These are phyloP conservation scores for Argyrosomus regius DNA, from an alignment of 2,797 vertebrate species.

Conservation along the genomic window DNA sequence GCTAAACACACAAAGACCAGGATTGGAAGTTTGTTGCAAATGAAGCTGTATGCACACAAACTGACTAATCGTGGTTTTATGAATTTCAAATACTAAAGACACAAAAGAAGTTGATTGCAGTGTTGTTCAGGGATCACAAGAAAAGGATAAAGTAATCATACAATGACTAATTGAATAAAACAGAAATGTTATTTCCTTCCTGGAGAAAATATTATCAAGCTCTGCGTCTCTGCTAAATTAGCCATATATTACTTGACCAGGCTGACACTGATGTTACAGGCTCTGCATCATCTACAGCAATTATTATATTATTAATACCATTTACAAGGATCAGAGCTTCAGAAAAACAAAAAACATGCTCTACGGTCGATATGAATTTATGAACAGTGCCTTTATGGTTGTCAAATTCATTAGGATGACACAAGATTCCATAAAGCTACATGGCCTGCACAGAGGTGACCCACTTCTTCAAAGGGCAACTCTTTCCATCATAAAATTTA, in stretches of 20 bases:
- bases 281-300: conserved; percentile 18
- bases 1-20: not conserved
- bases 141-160: not conserved
- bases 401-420: conserved; percentile 55
- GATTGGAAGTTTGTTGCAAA: not conserved
- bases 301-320: conserved; percentile 18
- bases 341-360: not conserved
- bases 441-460: conserved; percentile 42
- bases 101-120: not conserved
- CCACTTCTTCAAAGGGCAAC: conserved; percentile 50
- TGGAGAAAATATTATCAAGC: conserved; percentile 2
- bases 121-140: not conserved
- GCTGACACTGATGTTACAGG: conserved; percentile 15
- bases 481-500: conserved; percentile 49
- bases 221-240: conserved; percentile 32
- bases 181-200: not conserved
- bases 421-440: conserved; percentile 36
- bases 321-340: conserved; percentile 21
- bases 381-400: conserved; percentile 40
- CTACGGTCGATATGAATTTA: conserved; percentile 21
- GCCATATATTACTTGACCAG: conserved; percentile 8
- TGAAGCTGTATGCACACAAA: not conserved
- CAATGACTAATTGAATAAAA: not conserved
- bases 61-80: not conserved
- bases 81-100: not conserved